Evolutionary conservation across 2,797 vertebrate species (phyloP), one percentile per base, ranked within the genome.

Genomic region (Phrynocephalus vlangalii): DNA sequence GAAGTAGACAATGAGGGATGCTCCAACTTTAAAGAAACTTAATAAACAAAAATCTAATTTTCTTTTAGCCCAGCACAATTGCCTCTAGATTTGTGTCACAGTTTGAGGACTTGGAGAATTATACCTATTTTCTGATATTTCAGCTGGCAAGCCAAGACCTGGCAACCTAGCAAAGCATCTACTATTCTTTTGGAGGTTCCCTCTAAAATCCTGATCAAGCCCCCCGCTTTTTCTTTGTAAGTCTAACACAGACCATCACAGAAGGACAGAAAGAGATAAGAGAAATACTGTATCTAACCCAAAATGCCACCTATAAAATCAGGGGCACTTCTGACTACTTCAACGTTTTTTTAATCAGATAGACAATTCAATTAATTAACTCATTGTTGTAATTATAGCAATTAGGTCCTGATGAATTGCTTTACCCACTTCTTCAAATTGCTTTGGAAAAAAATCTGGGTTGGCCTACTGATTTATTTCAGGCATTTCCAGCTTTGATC

Each of bases 401-500:
- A 72, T 26, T 70, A 9, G 8, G 50, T 11, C 48, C 77, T n/a
- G 68, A 2, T 52, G 72, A 87, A 85, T 82, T 5, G 50, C 2
- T 5, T 83, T 79, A 0, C 50, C 38, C 87, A 6, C 1, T 79
- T 81, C 9, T 88, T 75, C 50, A 13, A 13, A 68, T 1, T 75
- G 15, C 76, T 72, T 86, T 82, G 33, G 33, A 63, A 11, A 60
- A 13, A 44, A 16, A 85, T 78, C 56, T 89, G 79, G 82, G 89
- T 95, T 91, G 90, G 89, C 67, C 70, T 44, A 88, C 67, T 44
- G 63, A 1, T 85, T 26, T 82, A 93, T 90, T 93, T 95, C 85
- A 93, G 33, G 86, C 28, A 16, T 86, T 87, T 0, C 1, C 84
- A 87, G 26, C 56, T 95, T 96, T 94, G 86, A 94, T 93, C 87